Base-by-base conservation (phyloP, 2,113 vertebrate species). In the Sphyrna mokarran region DNA sequence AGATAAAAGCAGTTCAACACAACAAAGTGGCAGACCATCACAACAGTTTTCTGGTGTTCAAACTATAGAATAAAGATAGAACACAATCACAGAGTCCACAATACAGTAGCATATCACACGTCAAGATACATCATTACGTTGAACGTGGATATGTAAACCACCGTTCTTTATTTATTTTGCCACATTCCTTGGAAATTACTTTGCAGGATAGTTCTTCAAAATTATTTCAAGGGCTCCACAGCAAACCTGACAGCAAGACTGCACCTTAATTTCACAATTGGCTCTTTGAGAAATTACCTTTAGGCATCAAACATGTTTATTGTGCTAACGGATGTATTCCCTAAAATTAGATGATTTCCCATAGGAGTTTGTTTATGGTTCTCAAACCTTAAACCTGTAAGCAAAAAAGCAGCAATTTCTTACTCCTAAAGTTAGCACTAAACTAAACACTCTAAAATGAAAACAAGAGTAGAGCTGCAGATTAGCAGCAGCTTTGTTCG, bases 401-500 rank as follows among this genome's bases (percentile, higher is more conserved):
- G 68, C 66, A 40, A 70, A 95, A 95, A 95, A 33, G 68, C 69
- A 72, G 33, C 61, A 33, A 72, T 72, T 70, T 95, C 94, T 72
- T 48, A 23, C 23, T 54, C 40, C 94, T 95, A 70, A 94, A 94
- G 6, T 63, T 18, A 90, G 61, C 58, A 90, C 58, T 61, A 91
- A n/a, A n/a, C 18, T 63, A 63, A 18, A 61, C 16, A 91, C 10
- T 89, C 23, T 16, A 58, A 90, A 83, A 83, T 29, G 23, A 58
- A n/a, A 20, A 69, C 63, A 1, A 69, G 22, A 61, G 54, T 61
- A 63, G 37, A 70, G 10, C 37, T 94, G 66, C 91, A 40, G 63
- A 94, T 95, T 8, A 29, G 93, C 40, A 72, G 37, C 63, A 20
- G 90, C n/a, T 37, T 93, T 37, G 40, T 70, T 40, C 68, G 4